phyloP scores from a whole-genome alignment of 2,888 invertebrate species.

The Silvanus unidentatus region DNA sequence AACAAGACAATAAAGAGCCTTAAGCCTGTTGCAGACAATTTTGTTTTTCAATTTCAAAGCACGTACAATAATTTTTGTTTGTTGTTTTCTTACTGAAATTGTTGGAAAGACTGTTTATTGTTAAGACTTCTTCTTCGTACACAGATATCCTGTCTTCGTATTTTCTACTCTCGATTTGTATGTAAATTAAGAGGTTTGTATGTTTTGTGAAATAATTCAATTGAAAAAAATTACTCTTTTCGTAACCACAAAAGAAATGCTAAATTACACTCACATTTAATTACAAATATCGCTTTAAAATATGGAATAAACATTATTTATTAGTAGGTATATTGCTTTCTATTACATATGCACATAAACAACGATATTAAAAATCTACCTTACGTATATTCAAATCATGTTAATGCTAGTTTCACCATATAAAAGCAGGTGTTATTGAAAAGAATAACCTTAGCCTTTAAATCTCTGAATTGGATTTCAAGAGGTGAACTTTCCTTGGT shows the following conservation, averaged over 20 bases:
- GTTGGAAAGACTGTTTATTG: not conserved
- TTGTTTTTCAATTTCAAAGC: slow-evolving; percentile 12
- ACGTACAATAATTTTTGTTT: slow-evolving; percentile 9
- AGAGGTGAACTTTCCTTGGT: slow-evolving; percentile 18
- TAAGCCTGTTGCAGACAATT: slow-evolving; percentile 12
- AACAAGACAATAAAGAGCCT: slow-evolving; percentile 10
- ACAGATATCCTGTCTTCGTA: too few species aligned
- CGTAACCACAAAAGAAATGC: too few species aligned
- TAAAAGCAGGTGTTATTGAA: slow-evolving; percentile 1
- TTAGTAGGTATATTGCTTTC: too few species aligned
- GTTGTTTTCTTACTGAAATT: slow-evolving; percentile 9
- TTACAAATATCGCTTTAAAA: too few species aligned
- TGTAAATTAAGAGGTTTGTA: not conserved
- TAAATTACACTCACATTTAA: too few species aligned
- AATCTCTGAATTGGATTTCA: slow-evolving; percentile 20
- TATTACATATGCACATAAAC: too few species aligned
- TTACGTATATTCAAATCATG: too few species aligned
- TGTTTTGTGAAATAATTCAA: too few species aligned
- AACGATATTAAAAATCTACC: too few species aligned
- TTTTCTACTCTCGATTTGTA: not conserved
- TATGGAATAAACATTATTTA: too few species aligned
- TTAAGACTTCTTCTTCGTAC: too few species aligned
- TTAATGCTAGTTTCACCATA: not conserved
- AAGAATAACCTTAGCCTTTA: slow-evolving; percentile 2
- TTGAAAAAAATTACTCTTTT: too few species aligned